A percentile compares a stretch with the other conserved stretches of the same genome.
Conservation (phyloP, 2,888 invertebrate species). For the Scaeva pyrastri region DNA sequence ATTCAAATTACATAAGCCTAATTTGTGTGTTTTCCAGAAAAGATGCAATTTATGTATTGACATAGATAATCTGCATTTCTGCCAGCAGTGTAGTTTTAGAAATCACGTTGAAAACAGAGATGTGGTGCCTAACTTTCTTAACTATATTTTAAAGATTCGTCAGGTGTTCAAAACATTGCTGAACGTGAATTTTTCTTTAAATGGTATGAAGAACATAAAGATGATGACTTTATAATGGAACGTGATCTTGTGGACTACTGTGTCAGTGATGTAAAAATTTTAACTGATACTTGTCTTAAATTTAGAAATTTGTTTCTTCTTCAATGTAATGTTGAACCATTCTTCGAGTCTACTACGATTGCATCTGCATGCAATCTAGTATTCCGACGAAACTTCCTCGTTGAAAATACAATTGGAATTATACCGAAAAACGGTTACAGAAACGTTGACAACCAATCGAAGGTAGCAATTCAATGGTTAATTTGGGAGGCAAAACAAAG, state of each 20-base stretch:
- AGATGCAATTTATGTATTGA: too few species aligned
- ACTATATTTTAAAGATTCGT: background rate
- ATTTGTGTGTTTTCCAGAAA: too few species aligned
- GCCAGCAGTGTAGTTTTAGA: too few species aligned
- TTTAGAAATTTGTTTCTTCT: constrained; percentile 23
- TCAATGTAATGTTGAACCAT: constrained; percentile 13
- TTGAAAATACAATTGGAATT: constrained; percentile 7
- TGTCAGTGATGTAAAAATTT: constrained; percentile 29
- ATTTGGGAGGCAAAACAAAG: background rate
- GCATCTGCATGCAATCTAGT: constrained; percentile 1
- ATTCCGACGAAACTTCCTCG: background rate
- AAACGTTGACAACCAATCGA: background rate
- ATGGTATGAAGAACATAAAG: background rate
- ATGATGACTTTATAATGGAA: constrained; percentile 2
- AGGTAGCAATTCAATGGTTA: background rate
- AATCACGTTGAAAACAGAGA: too few species aligned
- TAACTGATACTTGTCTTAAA: constrained; percentile 24
- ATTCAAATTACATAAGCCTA: too few species aligned
- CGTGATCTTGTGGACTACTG: constrained; percentile 34
- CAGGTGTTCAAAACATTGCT: background rate
- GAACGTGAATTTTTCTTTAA: background rate
- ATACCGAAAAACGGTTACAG: constrained; percentile 22
- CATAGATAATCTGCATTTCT: too few species aligned
- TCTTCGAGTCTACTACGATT: constrained; percentile 3
- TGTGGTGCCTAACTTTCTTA: too few species aligned